Base-by-base conservation (phyloP, 2,888 invertebrate species). In the Esperia sulphurella region DNA sequence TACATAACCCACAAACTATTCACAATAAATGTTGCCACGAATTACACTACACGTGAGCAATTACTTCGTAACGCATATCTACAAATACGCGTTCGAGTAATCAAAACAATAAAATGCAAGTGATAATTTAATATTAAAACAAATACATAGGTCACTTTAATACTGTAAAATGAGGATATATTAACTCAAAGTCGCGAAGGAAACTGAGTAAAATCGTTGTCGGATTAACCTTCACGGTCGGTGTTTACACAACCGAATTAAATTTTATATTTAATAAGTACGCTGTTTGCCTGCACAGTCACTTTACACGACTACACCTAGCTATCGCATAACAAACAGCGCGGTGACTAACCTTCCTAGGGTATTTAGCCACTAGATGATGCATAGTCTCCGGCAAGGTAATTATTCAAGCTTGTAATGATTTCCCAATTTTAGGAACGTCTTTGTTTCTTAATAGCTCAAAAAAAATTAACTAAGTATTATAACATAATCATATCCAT, bases 181-280 rank as follows among this genome's bases (percentile, higher is more conserved):
- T 53, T 54, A 45, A 43, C 46, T 45, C 49, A 42, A 42, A 52
- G 12, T 21, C 37, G 21, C 14, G 12, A 53, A 59, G 57, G 56
- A 65, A 63, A 63, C 54, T 58, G 54, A 54, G 54, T 59, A 59
- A 61, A 55, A 51, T 45, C 48, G 45, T 49, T 48, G 53, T 55
- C 56, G 59, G 63, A 53, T 62, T 70, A 69, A 62, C 66, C 71
- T 68, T 59, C 65, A 59, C 62, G 58, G 64, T 62, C 55, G 58
- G 50, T 65, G 68, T 68, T 74, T 71, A 66, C 65, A 65, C 65
- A 68, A 75, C 68, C 68, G 67, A 71, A 59, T 61, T 55, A 63
- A 61, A 58, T 62, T 60, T 56, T 57, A 58, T 58, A 59, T 43
- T 57, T 59, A 53, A 63, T 60, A 35, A 35, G 35, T 35, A 3